Conservation (phyloP, 2,888 invertebrate genomes). For the Buathra laborator region DNA sequence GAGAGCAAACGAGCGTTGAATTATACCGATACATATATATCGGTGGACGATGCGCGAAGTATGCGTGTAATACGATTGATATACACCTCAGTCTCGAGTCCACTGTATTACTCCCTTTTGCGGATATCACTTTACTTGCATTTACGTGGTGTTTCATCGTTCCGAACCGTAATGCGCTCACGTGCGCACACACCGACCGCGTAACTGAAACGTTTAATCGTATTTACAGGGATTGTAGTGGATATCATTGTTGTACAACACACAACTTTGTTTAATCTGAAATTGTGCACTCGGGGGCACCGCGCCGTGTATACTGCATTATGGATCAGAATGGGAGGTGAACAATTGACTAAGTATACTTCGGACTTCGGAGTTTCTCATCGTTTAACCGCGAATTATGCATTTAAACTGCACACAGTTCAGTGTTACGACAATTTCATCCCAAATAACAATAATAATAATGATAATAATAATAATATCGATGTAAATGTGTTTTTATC, state of each 20-base stretch:
- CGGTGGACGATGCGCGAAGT: constrained; percentile 11
- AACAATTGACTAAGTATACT: background rate
- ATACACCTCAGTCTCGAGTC: background rate
- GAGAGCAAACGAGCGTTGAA: background rate
- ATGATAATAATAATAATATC: no score
- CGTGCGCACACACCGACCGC: constrained; percentile 39
- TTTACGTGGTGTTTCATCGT: constrained; percentile 34
- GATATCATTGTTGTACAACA: background rate
- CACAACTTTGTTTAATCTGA: background rate
- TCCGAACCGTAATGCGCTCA: constrained; percentile 43
- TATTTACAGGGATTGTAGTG: constrained; percentile 30
- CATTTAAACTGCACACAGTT: no score
- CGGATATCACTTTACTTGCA: background rate
- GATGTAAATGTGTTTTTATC: no score
- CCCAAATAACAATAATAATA: no score
- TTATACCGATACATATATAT: constrained; percentile 20
- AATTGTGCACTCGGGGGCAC: background rate
- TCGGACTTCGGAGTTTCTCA: no score
- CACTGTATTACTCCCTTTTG: background rate
- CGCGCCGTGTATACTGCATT: constrained; percentile 29
- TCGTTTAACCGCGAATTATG: no score
- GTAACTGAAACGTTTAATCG: constrained; percentile 50
- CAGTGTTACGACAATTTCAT: no score
- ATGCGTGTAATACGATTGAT: background rate
- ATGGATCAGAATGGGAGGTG: constrained; percentile 17